These are phyloP conservation scores for Caprella mutica DNA, from an alignment of 2,888 invertebrate genomes.

Conservation along the genomic window DNA sequence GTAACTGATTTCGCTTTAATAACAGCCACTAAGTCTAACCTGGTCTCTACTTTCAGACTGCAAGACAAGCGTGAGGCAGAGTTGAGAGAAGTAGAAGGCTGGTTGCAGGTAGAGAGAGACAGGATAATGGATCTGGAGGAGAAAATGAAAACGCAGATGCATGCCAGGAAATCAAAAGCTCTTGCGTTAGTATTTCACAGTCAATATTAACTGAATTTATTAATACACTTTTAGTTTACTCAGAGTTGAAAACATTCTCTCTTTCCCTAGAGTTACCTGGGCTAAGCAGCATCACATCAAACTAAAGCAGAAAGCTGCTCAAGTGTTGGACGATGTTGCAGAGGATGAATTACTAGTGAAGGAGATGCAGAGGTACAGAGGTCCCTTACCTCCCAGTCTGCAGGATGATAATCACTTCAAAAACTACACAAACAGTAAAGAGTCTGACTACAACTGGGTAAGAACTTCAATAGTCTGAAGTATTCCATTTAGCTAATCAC, in stretches of 20 bases:
- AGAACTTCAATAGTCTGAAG: no score
- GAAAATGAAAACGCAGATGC: neutral
- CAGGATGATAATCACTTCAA: no score
- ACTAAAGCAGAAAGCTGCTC: constrained; percentile 22
- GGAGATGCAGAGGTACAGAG: no score
- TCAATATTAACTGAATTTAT: neutral
- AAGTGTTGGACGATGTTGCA: constrained; percentile 20
- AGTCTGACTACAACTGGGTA: no score
- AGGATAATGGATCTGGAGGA: neutral
- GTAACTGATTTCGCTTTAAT: no score
- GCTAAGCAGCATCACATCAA: constrained; percentile 30
- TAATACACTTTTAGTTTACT: neutral
- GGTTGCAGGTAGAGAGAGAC: neutral
- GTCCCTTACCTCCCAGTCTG: no score
- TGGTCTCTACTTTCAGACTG: no score
- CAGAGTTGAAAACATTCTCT: neutral
- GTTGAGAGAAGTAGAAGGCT: neutral
- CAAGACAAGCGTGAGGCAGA: no score
- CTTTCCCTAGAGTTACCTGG: constrained; percentile 22
- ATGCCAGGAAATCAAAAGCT: neutral
- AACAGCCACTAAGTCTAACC: no score
- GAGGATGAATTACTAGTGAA: constrained; percentile 27
- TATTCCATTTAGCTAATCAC: no score
- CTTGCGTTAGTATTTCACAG: no score
- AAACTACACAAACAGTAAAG: no score